A percentile compares a stretch with the other conserved stretches of the same genome.
These are phyloP conservation scores for Perodicticus potto DNA, from an alignment of 2,797 vertebrate genomes.

Conservation along the genomic window DNA sequence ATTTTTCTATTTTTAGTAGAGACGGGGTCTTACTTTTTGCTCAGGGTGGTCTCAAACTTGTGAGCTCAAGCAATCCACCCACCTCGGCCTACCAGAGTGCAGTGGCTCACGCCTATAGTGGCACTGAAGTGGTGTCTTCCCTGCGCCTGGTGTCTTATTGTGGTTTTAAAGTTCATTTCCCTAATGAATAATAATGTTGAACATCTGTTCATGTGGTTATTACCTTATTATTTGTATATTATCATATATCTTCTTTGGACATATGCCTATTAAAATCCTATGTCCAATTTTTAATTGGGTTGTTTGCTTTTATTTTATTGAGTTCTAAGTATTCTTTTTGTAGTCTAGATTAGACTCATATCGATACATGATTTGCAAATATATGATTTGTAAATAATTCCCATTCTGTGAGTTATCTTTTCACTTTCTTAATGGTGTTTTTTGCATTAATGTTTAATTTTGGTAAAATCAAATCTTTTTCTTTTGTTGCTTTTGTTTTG, in stretches of 20 bases:
- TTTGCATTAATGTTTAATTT: constrained; percentile 34
- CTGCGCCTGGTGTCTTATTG: background rate
- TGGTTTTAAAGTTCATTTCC: background rate
- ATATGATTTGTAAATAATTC: background rate
- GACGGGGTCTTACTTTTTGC: too few relatives aligned
- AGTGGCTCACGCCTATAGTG: too few relatives aligned
- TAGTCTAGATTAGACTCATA: background rate
- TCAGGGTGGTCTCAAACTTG: too few relatives aligned
- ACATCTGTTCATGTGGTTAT: background rate
- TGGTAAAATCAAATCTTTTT: background rate
- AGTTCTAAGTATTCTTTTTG: background rate
- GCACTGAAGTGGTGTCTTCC: background rate
- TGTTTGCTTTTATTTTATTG: constrained; percentile 10
- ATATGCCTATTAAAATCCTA: background rate
- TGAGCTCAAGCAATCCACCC: too few relatives aligned
- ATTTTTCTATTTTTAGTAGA: too few relatives aligned
- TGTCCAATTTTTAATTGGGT: constrained; percentile 28
- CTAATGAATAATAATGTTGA: background rate
- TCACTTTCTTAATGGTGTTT: background rate
- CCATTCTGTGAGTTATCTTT: background rate
- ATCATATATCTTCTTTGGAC: constrained; percentile 16
- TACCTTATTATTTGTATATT: background rate
- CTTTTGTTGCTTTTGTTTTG: constrained; percentile 13
- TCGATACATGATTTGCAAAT: background rate
- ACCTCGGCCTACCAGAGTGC: too few relatives aligned